Base-by-base conservation (phyloP, 1,140 invertebrate species). In the Pseudomyrmex sp. region DNA sequence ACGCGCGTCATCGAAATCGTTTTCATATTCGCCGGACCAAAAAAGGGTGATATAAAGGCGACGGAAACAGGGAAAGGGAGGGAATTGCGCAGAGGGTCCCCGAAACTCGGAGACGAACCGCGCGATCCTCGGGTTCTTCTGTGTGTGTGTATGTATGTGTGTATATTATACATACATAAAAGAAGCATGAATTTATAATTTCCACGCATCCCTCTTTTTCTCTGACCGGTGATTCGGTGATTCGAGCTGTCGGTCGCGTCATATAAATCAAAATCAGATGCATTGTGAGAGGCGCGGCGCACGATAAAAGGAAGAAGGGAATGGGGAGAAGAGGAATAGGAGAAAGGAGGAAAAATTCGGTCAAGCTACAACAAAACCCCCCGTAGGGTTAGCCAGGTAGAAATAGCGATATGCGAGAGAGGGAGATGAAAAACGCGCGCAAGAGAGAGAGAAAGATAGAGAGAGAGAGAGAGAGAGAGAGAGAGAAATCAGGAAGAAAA, bases 181-280 rank as follows among this genome's bases (percentile, higher is more conserved):
- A 59, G 88, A 86, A 63, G 87, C 91, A 93, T 94, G 93, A 94
- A 94, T 94, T 94, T 94, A 93, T 94, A 94, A 94, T 93, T 94
- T 94, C 90, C 89, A 92, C 90, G 91, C 91, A 90, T 90, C 85
- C 85, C 88, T 89, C 91, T 83, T 84, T 76, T 65, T 85, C 83
- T 63, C 80, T 83, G 86, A 85, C 88, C 77, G 68, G 72, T 88
- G 87, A 89, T 85, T 88, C 85, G 77, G 23, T 82, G 85, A 85
- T 77, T 87, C 85, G 86, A 88, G 88, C 91, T 93, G 93, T 92
- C 93, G 91, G 90, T 94, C 91, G 91, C 90, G 91, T 93, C 92
- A 91, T 92, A 93, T 94, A 94, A 94, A 94, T 94, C 93, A 94
- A 94, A 94, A 94, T 94, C 92, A 94, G 92, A 88, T 85, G 90